Conservation (phyloP, 2,113 vertebrate genomes). For the Calypte anna region DNA sequence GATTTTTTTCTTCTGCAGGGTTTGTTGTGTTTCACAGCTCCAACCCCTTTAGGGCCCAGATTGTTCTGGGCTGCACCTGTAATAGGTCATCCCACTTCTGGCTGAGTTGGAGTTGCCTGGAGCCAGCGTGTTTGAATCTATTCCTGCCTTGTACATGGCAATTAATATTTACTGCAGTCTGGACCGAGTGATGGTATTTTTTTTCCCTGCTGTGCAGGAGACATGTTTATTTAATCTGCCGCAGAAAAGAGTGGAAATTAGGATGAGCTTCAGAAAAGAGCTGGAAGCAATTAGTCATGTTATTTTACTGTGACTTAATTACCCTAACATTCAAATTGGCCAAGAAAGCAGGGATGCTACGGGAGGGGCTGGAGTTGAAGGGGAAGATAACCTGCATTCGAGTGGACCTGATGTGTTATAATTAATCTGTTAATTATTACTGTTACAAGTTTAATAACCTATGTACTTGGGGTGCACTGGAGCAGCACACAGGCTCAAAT, state of each 20-base stretch:
- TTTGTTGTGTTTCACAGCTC: background rate
- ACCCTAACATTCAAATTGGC: background rate
- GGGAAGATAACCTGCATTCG: background rate
- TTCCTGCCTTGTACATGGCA: background rate
- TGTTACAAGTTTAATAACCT: background rate
- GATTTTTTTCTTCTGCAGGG: background rate
- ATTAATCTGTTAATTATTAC: conserved; percentile 53
- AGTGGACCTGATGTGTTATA: background rate
- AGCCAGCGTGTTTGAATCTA: background rate
- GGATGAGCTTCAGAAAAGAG: conserved; percentile 43
- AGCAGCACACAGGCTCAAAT: background rate
- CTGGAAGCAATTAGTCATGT: conserved; percentile 52
- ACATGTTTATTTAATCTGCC: conserved; percentile 58
- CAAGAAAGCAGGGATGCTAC: conserved; percentile 3
- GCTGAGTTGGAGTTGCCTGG: background rate
- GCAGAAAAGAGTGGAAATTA: conserved; percentile 53
- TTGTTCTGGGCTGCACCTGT: background rate
- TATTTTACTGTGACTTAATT: conserved; percentile 64
- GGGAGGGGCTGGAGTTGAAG: background rate
- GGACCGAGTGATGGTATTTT: background rate
- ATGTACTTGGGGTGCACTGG: background rate
- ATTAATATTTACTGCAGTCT: conserved; percentile 44
- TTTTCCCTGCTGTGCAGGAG: background rate
- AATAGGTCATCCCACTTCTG: background rate
- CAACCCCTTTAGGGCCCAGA: background rate